Percentiles rank a stretch among this genome's conserved stretches.
Conservation (phyloP, 2,113 vertebrate genomes). For the Tretioscincus oriximinensis region DNA sequence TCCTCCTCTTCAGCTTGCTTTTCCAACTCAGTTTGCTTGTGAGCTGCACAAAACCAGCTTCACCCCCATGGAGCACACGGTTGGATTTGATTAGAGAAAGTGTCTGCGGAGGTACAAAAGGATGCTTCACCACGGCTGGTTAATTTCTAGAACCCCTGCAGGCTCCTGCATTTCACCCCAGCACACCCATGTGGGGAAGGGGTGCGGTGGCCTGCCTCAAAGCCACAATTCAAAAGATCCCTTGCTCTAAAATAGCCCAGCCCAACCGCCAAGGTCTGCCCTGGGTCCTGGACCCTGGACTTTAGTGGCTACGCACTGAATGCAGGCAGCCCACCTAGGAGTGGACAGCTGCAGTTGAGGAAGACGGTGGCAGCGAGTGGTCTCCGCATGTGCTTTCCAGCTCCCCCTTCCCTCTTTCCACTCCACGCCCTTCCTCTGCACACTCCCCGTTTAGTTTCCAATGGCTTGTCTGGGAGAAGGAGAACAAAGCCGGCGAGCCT, state of each 20-base stretch:
- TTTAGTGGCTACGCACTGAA: constrained; percentile 4
- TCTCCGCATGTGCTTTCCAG: too few relatives aligned
- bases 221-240: neutral
- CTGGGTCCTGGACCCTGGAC: neutral
- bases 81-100: too few relatives aligned
- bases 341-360: constrained; percentile 10
- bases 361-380: neutral
- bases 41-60: too few relatives aligned
- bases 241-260: neutral
- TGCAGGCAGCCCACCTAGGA: neutral
- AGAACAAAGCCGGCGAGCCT: neutral
- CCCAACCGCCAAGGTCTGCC: neutral
- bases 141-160: neutral
- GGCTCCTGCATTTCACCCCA: neutral
- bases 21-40: too few relatives aligned
- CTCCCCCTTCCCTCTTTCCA: neutral
- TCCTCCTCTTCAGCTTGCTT: too few relatives aligned
- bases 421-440: too few relatives aligned
- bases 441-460: neutral
- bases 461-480: neutral
- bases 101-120: too few relatives aligned
- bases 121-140: neutral
- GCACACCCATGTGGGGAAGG: neutral
- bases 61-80: too few relatives aligned
- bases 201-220: neutral